phyloP scores from a whole-genome alignment of 1,140 invertebrate species.

The Probaryconus sp. region DNA sequence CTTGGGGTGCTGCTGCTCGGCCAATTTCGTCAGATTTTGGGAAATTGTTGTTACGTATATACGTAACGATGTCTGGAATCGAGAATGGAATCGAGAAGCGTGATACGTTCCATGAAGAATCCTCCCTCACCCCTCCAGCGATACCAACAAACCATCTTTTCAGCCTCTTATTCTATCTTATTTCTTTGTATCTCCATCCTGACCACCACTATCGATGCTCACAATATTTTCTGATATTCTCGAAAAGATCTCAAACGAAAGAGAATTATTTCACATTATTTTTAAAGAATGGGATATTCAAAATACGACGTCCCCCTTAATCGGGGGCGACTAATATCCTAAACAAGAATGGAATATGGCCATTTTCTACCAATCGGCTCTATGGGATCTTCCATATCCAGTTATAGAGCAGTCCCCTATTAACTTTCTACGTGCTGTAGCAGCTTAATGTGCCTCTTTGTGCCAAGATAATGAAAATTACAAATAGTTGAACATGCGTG shows the following conservation, averaged over 20 bases:
- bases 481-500: slow-evolving; percentile 73
- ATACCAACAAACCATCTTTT: slow-evolving; percentile 26
- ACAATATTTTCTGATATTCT: neutral
- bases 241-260: too few relatives aligned
- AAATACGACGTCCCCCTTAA: too few relatives aligned
- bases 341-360: slow-evolving; percentile 54
- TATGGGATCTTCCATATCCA: slow-evolving; percentile 35
- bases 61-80: slow-evolving; percentile 69
- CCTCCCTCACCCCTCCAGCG: slow-evolving; percentile 44
- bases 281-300: too few relatives aligned
- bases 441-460: slow-evolving; percentile 75
- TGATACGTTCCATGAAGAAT: slow-evolving; percentile 41
- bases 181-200: slow-evolving; percentile 19
- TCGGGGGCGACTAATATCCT: neutral
- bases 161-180: slow-evolving; percentile 16
- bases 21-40: slow-evolving; percentile 77
- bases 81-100: slow-evolving; percentile 73
- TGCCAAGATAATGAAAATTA: slow-evolving; percentile 79
- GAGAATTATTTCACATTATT: too few relatives aligned
- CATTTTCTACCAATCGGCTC: slow-evolving; percentile 45
- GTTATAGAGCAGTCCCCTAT: slow-evolving; percentile 68
- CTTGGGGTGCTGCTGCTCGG: slow-evolving; percentile 49
- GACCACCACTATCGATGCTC: neutral
- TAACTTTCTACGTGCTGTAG: slow-evolving; percentile 76
- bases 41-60: slow-evolving; percentile 75